Evolutionary conservation across 2,888 invertebrate genomes (phyloP).

Genomic region (Clitarchus hookeri): DNA sequence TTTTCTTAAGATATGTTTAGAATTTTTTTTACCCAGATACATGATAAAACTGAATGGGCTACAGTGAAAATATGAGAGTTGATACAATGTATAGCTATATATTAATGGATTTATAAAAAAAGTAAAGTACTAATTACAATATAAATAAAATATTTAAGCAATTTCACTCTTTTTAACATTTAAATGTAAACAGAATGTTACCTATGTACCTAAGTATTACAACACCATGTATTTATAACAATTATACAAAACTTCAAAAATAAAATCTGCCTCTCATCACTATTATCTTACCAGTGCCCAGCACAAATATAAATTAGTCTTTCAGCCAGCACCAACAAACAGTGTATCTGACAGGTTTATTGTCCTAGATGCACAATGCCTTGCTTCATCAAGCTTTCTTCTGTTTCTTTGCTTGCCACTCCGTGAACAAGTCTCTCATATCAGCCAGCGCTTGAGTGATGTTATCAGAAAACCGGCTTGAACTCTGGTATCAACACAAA

Average conservation of each 20-base stretch:
- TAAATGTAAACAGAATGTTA: neutral
- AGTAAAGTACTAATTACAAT: neutral
- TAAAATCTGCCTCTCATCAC: neutral
- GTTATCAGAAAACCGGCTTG: slow-evolving; percentile 74
- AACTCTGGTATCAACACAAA: slow-evolving; percentile 65
- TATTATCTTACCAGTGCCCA: slow-evolving; percentile 4
- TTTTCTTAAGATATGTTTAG: neutral
- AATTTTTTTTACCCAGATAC: neutral
- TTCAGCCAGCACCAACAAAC: neutral
- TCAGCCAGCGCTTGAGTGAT: slow-evolving; percentile 74
- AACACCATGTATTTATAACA: neutral
- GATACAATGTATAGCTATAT: neutral
- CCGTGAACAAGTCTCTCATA: slow-evolving; percentile 69
- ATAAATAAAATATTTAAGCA: neutral
- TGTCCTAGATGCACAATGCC: neutral
- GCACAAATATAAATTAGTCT: neutral
- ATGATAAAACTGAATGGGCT: neutral
- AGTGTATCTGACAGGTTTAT: neutral
- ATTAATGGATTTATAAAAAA: neutral
- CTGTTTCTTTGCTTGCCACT: slow-evolving; percentile 54
- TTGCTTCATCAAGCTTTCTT: neutral
- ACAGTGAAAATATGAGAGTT: neutral
- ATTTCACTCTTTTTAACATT: neutral
- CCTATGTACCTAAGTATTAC: neutral
- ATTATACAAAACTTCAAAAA: neutral